Conservation (phyloP, 2,113 vertebrate genomes). For the Thunnus maccoyii region DNA sequence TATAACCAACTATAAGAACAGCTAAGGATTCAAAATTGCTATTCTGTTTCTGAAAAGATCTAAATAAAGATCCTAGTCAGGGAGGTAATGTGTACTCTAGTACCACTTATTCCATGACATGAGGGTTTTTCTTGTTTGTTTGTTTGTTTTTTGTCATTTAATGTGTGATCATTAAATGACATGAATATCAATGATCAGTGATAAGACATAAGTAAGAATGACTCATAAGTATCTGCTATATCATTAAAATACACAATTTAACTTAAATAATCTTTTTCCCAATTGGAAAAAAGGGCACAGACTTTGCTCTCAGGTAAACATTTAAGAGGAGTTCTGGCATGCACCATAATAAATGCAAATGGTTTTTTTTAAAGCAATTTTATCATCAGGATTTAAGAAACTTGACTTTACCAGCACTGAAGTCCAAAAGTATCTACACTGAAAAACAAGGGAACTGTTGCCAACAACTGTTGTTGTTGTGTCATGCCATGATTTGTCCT, state of each 20-base stretch:
- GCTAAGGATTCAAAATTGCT: not conserved
- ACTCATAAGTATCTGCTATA: slow-evolving; percentile 6
- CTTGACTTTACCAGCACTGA: too few species aligned
- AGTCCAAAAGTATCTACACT: too few species aligned
- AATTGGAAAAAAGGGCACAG: not conserved
- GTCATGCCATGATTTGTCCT: not conserved
- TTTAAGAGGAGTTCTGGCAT: not conserved
- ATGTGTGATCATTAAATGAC: slow-evolving; percentile 4
- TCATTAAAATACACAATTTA: not conserved
- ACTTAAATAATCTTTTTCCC: not conserved
- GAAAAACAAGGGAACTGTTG: too few species aligned
- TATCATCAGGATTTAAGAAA: not conserved
- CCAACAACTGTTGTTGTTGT: too few species aligned
- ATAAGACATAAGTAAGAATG: not conserved
- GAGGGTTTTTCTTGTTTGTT: not conserved
- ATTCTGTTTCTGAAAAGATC: not conserved
- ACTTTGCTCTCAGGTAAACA: slow-evolving; percentile 23
- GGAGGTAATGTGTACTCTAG: not conserved
- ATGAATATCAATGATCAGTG: too few species aligned
- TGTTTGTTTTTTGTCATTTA: not conserved
- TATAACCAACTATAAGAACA: too few species aligned
- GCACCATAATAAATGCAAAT: not conserved
- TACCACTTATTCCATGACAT: not conserved
- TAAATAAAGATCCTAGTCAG: not conserved
- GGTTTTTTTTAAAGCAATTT: not conserved